Evolutionary conservation across 2,113 vertebrate species (phyloP), one percentile per base, ranked within the genome.

Genomic region (Dasyornis broadbenti): DNA sequence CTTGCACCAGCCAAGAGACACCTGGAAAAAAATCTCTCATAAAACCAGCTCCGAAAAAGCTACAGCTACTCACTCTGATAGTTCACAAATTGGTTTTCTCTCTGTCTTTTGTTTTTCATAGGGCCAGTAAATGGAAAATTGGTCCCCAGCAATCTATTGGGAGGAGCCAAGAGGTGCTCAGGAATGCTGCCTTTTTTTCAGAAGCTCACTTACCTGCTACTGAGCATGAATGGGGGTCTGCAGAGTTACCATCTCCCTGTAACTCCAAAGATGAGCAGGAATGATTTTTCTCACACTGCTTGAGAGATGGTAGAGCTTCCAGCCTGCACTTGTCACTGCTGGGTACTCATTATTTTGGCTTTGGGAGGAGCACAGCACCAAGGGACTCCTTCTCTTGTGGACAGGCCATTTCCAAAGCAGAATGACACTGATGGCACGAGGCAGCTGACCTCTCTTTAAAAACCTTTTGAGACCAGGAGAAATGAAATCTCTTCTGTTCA

Each of bases 21-120:
- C 98, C 98, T 99, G 98, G 98, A 99, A 99, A 97, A 97, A 97
- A 98, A 98, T 98, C 98, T 98, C 76, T 80, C 64, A 89, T 98
- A 98, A 98, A 96, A 98, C 93, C 98, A 97, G 98, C 97, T 98
- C 97, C 44, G 96, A 98, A 98, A 97, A 98, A 98, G 98, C 97
- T 97, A 95, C 70, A 97, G 96, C 97, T 97, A 93, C 96, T 97
- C 94, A 71, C 97, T 98, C 98, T 98, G 98, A 98, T 98, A 98
- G 97, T 96, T 98, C 98, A 97, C 82, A 93, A 96, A 95, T 93
- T 92, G 66, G 57, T 59, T 82, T 92, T 85, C 37, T 85, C 53
- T 68, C 73, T 81, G 49, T 97, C 97, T 97, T 95, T 98, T 97
- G 37, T 75, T 92, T 84, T 92, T 83, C 60, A 96, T 97, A 98